A percentile compares a stretch with the other conserved stretches of the same genome.
These are phyloP conservation scores for Rhamphomyia laevipes DNA, from an alignment of 2,888 invertebrate species.

Conservation along the genomic window DNA sequence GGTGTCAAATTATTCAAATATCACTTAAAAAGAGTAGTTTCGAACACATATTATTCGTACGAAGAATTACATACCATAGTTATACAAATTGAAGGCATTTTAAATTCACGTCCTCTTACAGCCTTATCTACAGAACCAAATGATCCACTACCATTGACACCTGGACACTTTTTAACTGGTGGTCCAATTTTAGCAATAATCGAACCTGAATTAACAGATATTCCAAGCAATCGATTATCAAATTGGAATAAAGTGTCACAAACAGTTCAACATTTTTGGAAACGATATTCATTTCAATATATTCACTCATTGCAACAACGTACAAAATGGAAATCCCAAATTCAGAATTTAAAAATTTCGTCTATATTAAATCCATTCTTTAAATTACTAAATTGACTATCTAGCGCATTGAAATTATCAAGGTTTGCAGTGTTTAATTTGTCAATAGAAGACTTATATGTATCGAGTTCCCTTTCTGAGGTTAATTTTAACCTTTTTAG, in stretches of 20 bases:
- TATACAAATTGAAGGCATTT: not conserved
- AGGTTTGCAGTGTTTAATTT: too few relatives aligned
- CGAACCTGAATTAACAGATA: constrained; percentile 15
- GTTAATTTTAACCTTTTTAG: too few relatives aligned
- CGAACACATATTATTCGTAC: not conserved
- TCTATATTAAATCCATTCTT: too few relatives aligned
- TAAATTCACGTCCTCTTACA: not conserved
- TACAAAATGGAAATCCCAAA: not conserved
- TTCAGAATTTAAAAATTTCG: not conserved
- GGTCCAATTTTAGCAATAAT: constrained; percentile 8
- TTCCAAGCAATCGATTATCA: constrained; percentile 3
- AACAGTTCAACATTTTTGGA: constrained; percentile 18
- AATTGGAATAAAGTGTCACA: constrained; percentile 19
- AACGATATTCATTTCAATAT: constrained; percentile 18
- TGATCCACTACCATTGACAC: not conserved
- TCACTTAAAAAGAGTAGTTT: constrained; percentile 3
- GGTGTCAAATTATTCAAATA: too few relatives aligned
- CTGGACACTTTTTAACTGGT: not conserved
- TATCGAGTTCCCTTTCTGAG: too few relatives aligned
- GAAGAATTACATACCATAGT: not conserved
- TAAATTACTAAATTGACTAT: too few relatives aligned
- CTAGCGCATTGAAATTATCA: too few relatives aligned
- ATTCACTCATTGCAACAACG: constrained; percentile 16
- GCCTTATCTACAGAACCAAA: not conserved
- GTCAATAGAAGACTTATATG: too few relatives aligned